Conservation (phyloP, 2,888 invertebrate species). For the Stenoptilia bipunctidactyla region DNA sequence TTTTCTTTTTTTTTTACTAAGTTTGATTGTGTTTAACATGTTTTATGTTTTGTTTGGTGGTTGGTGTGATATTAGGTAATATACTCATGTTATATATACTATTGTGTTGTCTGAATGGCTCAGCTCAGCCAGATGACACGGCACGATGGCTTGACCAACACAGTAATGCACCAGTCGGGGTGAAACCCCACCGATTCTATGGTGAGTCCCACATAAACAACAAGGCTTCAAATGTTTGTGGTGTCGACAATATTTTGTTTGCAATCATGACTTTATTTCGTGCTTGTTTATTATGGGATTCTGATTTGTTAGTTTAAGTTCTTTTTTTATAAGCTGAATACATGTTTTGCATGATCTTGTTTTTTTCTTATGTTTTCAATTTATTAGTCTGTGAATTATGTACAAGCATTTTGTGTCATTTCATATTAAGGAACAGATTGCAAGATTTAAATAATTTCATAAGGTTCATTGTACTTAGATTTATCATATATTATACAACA, state of each 20-base stretch:
- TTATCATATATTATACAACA: constrained; percentile 16
- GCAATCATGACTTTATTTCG: constrained; percentile 2
- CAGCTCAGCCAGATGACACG: constrained; percentile 66
- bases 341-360: too few species aligned
- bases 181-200: constrained; percentile 63
- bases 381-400: too few species aligned
- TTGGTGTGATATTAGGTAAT: constrained; percentile 64
- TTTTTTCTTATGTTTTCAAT: too few species aligned
- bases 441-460: too few species aligned
- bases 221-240: constrained; percentile 27
- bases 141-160: constrained; percentile 62
- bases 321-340: too few species aligned
- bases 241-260: too few species aligned
- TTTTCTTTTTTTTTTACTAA: constrained; percentile 10
- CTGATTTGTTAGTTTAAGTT: too few species aligned
- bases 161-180: constrained; percentile 37
- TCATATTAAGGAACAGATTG: too few species aligned
- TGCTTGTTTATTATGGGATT: too few species aligned
- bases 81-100: constrained; percentile 71
- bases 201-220: constrained; percentile 51
- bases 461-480: too few species aligned
- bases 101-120: constrained; percentile 67
- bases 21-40: constrained; percentile 18
- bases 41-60: constrained; percentile 61
- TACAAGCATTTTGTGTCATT: too few species aligned